Conservation (phyloP, 2,113 vertebrate genomes). For the Platichthys stellatus region DNA sequence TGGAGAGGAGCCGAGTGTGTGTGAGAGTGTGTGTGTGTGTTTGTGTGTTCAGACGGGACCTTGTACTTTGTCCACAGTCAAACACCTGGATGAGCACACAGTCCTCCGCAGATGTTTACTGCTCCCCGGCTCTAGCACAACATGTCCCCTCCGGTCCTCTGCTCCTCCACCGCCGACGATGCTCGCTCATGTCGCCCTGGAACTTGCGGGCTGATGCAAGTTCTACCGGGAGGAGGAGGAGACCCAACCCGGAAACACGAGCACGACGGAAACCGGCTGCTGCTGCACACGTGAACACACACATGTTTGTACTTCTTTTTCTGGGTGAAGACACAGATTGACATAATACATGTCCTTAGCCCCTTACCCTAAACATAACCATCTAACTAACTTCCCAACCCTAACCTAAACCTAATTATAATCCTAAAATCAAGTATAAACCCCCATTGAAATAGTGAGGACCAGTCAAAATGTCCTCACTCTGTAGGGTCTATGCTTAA, state of each 20-base stretch:
- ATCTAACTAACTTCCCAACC: no score
- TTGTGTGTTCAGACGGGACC: constrained; percentile 58
- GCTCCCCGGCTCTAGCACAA: background rate
- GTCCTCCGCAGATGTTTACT: background rate
- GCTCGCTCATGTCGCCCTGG: background rate
- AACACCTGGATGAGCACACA: constrained; percentile 13
- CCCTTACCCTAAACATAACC: no score
- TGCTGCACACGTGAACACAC: background rate
- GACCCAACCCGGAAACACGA: constrained; percentile 48
- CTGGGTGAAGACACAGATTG: no score
- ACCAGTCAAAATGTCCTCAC: no score
- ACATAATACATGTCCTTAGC: no score
- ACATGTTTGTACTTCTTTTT: no score
- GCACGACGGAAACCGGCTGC: background rate
- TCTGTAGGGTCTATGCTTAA: no score
- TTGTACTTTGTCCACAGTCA: constrained; percentile 76
- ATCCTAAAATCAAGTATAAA: no score
- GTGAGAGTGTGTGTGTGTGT: constrained; percentile 35
- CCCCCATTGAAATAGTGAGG: no score
- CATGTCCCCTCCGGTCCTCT: background rate
- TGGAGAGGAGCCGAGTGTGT: background rate
- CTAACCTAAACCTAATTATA: no score
- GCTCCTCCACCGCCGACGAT: background rate
- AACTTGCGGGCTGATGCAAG: constrained; percentile 64
- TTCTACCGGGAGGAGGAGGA: constrained; percentile 3